Conservation (phyloP, 1,140 invertebrate genomes). For the Euwallacea similis region DNA sequence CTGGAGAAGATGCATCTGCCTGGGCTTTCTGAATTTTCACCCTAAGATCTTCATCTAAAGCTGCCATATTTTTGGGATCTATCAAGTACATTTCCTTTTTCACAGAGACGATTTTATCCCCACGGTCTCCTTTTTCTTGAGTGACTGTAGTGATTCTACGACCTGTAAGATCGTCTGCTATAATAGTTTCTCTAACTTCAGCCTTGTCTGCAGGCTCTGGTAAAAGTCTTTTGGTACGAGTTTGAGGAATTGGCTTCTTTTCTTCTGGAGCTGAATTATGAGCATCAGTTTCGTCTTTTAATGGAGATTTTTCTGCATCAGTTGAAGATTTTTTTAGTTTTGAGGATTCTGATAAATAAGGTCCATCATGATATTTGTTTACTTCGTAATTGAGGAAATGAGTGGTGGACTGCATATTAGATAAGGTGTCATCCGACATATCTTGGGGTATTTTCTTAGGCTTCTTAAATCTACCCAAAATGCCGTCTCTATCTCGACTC, state of each 20-base stretch:
- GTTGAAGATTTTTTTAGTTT: not conserved
- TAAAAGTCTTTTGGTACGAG: not conserved
- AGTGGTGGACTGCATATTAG: slow-evolving; percentile 33
- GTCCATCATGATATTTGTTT: slow-evolving; percentile 33
- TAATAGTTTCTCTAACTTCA: slow-evolving; percentile 26
- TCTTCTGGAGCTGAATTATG: slow-evolving; percentile 14
- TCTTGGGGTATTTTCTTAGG: slow-evolving; percentile 12
- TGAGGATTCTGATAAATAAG: not conserved
- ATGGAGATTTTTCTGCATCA: not conserved
- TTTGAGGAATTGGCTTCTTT: not conserved
- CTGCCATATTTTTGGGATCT: slow-evolving; percentile 24
- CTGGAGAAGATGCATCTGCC: slow-evolving; percentile 15
- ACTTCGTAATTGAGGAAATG: slow-evolving; percentile 42
- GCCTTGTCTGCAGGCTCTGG: slow-evolving; percentile 9
- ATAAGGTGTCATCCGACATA: slow-evolving; percentile 23
- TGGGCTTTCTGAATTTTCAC: slow-evolving; percentile 24
- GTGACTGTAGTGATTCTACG: slow-evolving; percentile 26
- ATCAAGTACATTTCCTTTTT: slow-evolving; percentile 35
- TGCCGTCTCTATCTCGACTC: slow-evolving; percentile 25
- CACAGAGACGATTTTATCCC: slow-evolving; percentile 31
- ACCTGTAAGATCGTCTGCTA: slow-evolving; percentile 28
- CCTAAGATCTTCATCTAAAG: slow-evolving; percentile 35
- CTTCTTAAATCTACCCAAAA: slow-evolving; percentile 31
- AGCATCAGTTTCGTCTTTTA: not conserved
- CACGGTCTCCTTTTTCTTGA: slow-evolving; percentile 24